Conservation (phyloP, 2,113 vertebrate genomes). For the Triplophysa rosa region DNA sequence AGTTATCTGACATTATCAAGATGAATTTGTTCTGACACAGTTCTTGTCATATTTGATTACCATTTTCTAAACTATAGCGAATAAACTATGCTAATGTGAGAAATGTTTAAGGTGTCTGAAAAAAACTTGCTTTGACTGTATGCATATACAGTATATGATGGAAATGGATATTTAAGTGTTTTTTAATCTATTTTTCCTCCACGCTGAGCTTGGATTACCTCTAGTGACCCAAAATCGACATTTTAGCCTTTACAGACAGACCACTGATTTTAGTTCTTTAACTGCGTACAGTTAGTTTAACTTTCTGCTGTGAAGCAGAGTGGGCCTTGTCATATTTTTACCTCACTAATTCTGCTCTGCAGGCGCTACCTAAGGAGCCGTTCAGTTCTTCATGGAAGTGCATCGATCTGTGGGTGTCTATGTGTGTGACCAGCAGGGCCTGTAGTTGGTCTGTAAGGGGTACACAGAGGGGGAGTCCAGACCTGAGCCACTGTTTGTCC, state of each 20-base stretch:
- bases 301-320: not conserved
- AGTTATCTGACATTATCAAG: no score
- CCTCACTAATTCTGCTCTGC: slow-evolving; percentile 15
- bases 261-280: not conserved
- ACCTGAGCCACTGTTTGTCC: slow-evolving; percentile 52
- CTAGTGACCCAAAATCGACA: not conserved
- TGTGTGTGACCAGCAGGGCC: slow-evolving; percentile 54
- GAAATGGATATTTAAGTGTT: no score
- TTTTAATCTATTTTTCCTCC: not conserved
- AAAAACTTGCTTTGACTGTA: no score
- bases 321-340: not conserved
- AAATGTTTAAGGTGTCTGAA: no score
- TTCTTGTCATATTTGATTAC: no score
- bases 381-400: slow-evolving; percentile 52
- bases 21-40: no score
- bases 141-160: no score
- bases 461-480: not conserved
- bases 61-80: no score
- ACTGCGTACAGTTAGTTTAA: not conserved
- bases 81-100: no score
- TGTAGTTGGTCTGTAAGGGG: slow-evolving; percentile 35
- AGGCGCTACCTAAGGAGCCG: slow-evolving; percentile 55
- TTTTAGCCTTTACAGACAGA: not conserved
- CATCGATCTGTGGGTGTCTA: slow-evolving; percentile 52
- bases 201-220: not conserved